Evolutionary conservation across 1,140 invertebrate genomes (phyloP).

Genomic region (Dreissena polymorpha): DNA sequence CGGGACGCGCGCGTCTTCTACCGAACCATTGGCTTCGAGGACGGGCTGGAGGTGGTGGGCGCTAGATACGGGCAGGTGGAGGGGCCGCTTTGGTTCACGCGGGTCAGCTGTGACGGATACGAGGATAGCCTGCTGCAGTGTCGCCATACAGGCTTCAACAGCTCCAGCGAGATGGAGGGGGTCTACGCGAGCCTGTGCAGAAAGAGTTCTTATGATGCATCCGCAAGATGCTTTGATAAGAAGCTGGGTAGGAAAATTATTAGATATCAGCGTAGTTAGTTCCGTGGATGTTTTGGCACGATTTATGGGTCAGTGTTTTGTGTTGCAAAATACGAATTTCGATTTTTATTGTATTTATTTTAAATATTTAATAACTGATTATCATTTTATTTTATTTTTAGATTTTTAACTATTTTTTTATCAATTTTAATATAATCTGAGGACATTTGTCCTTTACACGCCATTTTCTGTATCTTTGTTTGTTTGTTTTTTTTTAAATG

Average conservation of each 20-base stretch:
- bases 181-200: conserved; percentile 49
- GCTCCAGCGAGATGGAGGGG: conserved; percentile 35
- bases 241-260: conserved; percentile 35
- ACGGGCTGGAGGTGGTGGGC: conserved; percentile 46
- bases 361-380: too few species aligned
- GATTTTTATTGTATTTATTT: too few species aligned
- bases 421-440: too few species aligned
- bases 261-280: too few species aligned
- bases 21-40: conserved; percentile 45
- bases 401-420: too few species aligned
- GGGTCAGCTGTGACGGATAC: conserved; percentile 50
- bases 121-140: conserved; percentile 43
- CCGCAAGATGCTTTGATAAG: conserved; percentile 46
- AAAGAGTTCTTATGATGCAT: conserved; percentile 40
- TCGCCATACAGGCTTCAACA: conserved; percentile 51
- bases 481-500: too few species aligned
- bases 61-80: conserved; percentile 33
- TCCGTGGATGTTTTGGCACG: too few species aligned
- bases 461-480: too few species aligned
- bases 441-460: too few species aligned
- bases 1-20: conserved; percentile 82
- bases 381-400: too few species aligned
- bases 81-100: conserved; percentile 49
- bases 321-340: too few species aligned
- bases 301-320: too few species aligned